Conservation (phyloP, 2,113 vertebrate species). For the Anhinga anhinga region DNA sequence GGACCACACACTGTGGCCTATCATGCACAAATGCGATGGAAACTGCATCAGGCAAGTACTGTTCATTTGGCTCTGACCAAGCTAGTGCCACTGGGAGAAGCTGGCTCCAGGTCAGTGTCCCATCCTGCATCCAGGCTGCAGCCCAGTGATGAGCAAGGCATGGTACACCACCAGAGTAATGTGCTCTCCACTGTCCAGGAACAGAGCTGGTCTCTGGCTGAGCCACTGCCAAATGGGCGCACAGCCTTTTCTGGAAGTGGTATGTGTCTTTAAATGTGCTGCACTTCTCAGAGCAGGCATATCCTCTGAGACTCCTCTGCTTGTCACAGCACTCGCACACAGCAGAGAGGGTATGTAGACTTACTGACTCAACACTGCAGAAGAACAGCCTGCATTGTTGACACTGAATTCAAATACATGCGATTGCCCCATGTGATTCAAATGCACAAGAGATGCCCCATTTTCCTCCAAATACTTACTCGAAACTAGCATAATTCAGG, state of each 20-base stretch:
- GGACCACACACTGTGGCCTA: accelerated
- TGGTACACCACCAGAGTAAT: not conserved
- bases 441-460: not conserved
- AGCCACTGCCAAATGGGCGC: not conserved
- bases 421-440: accelerated
- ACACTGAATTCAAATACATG: not conserved
- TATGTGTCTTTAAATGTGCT: not conserved
- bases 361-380: not conserved
- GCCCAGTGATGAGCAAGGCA: not conserved
- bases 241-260: not conserved
- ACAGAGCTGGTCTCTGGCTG: not conserved
- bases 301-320: not conserved
- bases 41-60: not conserved
- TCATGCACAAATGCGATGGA: not conserved
- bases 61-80: not conserved
- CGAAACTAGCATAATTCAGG: not conserved
- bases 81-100: not conserved
- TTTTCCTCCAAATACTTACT: not conserved
- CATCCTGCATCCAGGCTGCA: not conserved
- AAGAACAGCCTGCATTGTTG: not conserved
- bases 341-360: not conserved
- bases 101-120: not conserved
- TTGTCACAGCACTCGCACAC: not conserved
- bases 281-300: not conserved
- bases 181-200: accelerated